These are phyloP conservation scores for Bombus difficillimus DNA, from an alignment of 1,140 invertebrate genomes.

Conservation along the genomic window DNA sequence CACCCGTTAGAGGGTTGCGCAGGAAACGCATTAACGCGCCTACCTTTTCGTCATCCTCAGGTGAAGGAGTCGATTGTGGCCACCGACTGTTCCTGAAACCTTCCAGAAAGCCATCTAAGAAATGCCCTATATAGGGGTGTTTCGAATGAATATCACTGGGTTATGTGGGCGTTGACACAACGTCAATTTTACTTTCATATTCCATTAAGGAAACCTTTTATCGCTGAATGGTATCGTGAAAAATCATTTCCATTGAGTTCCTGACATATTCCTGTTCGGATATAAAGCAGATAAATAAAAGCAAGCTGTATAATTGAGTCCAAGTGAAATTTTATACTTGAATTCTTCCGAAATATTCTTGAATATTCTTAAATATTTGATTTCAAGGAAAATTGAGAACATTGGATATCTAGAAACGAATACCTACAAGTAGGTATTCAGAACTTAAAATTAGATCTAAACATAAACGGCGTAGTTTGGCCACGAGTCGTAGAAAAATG, in stretches of 20 bases:
- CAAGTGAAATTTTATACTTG: background rate
- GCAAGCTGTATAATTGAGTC: background rate
- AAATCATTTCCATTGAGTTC: background rate
- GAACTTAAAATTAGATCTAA: background rate
- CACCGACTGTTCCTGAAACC: constrained; percentile 13
- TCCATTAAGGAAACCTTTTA: constrained; percentile 4
- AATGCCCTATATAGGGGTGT: background rate
- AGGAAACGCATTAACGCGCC: constrained; percentile 63
- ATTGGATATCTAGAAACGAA: background rate
- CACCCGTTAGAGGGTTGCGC: constrained; percentile 48
- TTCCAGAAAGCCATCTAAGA: background rate
- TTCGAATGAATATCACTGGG: background rate
- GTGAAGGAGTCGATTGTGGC: constrained; percentile 41
- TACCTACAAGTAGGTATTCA: no score
- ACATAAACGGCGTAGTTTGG: background rate
- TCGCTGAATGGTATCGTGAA: background rate
- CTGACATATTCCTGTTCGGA: background rate
- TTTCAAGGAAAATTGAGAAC: background rate
- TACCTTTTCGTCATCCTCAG: constrained; percentile 54
- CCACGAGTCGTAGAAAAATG: background rate
- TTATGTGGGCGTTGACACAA: constrained; percentile 5
- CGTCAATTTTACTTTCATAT: background rate
- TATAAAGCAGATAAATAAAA: background rate
- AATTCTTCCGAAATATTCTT: background rate
- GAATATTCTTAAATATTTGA: background rate